Base-by-base conservation (phyloP, 92 coral and sea anemone species). In the Paragorgia papillata region DNA sequence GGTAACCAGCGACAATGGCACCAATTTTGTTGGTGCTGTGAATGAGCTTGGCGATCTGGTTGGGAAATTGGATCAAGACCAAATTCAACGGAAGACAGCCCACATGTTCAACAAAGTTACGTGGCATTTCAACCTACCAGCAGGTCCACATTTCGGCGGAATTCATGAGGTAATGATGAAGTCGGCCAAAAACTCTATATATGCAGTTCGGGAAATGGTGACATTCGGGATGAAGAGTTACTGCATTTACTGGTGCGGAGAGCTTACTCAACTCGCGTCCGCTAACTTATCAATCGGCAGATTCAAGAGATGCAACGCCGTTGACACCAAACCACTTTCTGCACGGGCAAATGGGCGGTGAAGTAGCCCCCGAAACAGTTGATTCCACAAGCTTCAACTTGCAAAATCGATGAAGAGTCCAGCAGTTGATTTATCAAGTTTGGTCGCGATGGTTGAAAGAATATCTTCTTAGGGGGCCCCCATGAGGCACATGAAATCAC, bases 151-250 rank as follows among this genome's bases (percentile, higher is more conserved):
- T 37, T 65, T 65, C 30, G 29, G 54, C 39, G 73, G 73, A 35
- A 22, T 32, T 0, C 73, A 65, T 65, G 73, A 65, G 37, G 73
- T 31, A 0, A 65, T 62, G 69, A 33, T 62, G 1, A 62, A 62
- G 48, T 62, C 41, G 2, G 69, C 69, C 41, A 62, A 62, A 33
- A 37, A 24, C 25, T 40, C 69, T 1, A 62, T 62, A 0, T 62
- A 62, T 34, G 69, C 69, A 1, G 73, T 19, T 22, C 54, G n/a
- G n/a, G n/a, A n/a, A n/a, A n/a, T 37, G 22, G 73, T 32, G 73
- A 65, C 2, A 37, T 65, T 65, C 73, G 73, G n/a, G 73, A 65
- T 20, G 73, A 65, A 65, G 73, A 65, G 43, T 37, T 18, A 65
- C 73, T 31, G 73, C 73, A 65, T 65, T 65, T 35, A 65, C 73